These are phyloP conservation scores for Setophaga petechia DNA, from an alignment of 2,113 vertebrate species.

Conservation along the genomic window DNA sequence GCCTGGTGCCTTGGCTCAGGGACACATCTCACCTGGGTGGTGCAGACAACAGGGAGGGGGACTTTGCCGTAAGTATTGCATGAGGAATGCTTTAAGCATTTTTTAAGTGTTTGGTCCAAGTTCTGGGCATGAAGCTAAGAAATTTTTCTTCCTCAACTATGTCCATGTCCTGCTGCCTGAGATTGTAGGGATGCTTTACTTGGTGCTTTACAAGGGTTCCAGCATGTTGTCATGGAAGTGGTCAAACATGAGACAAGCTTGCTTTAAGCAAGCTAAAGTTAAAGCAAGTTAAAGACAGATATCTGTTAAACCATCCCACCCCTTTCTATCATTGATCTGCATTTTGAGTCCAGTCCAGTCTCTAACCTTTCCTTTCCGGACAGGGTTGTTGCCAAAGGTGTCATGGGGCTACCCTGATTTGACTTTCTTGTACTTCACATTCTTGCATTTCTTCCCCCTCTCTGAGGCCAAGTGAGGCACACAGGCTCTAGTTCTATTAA, in stretches of 20 bases:
- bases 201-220: neutral
- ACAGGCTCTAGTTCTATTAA: neutral
- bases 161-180: neutral
- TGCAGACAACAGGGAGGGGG: neutral
- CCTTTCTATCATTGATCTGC: neutral
- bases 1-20: neutral
- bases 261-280: neutral
- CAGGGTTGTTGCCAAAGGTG: neutral
- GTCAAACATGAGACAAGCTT: neutral
- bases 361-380: neutral
- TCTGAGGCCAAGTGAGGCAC: neutral
- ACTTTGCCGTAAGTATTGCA: neutral
- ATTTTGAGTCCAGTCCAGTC: neutral
- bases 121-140: neutral
- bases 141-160: neutral
- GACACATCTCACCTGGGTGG: neutral
- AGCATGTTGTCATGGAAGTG: neutral
- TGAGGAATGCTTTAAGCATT: neutral
- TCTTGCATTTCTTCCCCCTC: neutral
- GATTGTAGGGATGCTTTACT: neutral
- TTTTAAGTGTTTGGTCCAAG: neutral
- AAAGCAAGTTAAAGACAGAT: neutral
- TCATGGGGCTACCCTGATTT: neutral
- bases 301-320: neutral
- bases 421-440: neutral